These are phyloP conservation scores for Tympanuchus pallidicinctus DNA, from an alignment of 2,113 vertebrate genomes.

Conservation along the genomic window DNA sequence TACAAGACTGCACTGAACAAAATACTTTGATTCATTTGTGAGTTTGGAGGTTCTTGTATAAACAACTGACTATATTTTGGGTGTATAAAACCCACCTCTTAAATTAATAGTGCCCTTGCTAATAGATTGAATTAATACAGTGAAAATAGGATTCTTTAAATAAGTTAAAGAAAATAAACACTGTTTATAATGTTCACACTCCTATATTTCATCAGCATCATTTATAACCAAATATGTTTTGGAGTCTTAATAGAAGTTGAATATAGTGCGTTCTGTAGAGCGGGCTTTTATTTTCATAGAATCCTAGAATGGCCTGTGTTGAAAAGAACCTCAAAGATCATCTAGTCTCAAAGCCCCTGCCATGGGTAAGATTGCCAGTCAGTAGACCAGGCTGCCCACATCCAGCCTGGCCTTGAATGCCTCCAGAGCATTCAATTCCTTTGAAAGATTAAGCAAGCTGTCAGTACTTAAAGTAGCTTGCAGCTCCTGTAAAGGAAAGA, in stretches of 20 bases:
- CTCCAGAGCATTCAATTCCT: background rate
- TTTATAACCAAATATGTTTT: background rate
- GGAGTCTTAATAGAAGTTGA: background rate
- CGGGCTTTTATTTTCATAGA: too few species aligned
- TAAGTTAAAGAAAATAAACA: background rate
- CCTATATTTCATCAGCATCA: background rate
- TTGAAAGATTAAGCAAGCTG: background rate
- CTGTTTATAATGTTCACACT: background rate
- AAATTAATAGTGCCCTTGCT: background rate
- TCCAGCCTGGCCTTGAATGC: too few species aligned
- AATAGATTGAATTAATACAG: background rate
- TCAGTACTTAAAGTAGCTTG: background rate
- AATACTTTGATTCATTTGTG: background rate
- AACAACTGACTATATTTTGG: background rate
- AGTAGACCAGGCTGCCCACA: too few species aligned
- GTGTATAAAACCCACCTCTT: background rate
- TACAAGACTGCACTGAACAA: background rate
- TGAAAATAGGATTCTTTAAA: background rate
- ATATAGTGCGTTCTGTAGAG: background rate
- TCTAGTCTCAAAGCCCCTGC: too few species aligned
- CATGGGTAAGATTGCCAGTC: too few species aligned
- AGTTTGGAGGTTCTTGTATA: background rate
- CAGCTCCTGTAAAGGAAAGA: background rate
- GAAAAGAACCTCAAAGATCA: too few species aligned
- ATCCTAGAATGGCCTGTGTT: too few species aligned